Evolutionary conservation across 2,888 invertebrate genomes (phyloP).

Genomic region (Athetis lepigone): DNA sequence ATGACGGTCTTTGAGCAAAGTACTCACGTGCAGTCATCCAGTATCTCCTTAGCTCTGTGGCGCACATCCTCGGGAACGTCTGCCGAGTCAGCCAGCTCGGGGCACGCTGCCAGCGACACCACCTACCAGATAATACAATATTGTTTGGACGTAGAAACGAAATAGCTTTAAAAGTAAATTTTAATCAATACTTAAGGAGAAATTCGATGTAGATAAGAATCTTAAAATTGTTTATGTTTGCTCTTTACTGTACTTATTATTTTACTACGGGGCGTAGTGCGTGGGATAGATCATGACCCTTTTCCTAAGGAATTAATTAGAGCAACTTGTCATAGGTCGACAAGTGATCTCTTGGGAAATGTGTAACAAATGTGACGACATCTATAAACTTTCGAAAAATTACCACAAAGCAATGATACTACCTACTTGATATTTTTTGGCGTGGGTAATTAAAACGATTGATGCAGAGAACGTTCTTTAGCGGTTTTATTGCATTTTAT

Average conservation of each 20-base stretch:
- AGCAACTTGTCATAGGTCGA: not conserved
- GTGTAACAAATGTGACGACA: conserved; percentile 11
- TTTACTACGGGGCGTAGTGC: conserved; percentile 2
- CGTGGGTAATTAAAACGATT: too few relatives aligned
- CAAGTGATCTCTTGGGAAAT: conserved; percentile 15
- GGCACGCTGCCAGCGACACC: conserved; percentile 93
- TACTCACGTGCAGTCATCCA: conserved; percentile 92
- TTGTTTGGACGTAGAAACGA: too few relatives aligned
- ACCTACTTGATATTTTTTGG: too few relatives aligned
- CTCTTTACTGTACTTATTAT: too few relatives aligned
- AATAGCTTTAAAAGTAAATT: not conserved
- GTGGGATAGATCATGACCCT: conserved; percentile 17
- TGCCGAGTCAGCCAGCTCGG: conserved; percentile 87
- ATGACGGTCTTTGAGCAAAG: too few relatives aligned
- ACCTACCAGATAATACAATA: conserved; percentile 70
- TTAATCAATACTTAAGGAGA: not conserved
- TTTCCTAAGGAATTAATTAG: not conserved
- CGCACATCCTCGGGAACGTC: conserved; percentile 95
- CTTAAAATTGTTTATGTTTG: too few relatives aligned
- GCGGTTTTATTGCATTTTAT: too few relatives aligned
- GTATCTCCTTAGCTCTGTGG: conserved; percentile 91
- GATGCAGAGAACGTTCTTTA: too few relatives aligned
- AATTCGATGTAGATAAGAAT: too few relatives aligned
- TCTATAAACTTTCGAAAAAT: too few relatives aligned
- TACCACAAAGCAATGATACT: too few relatives aligned